Conservation (phyloP, 2,113 vertebrate species). For the Aegypius monachus region DNA sequence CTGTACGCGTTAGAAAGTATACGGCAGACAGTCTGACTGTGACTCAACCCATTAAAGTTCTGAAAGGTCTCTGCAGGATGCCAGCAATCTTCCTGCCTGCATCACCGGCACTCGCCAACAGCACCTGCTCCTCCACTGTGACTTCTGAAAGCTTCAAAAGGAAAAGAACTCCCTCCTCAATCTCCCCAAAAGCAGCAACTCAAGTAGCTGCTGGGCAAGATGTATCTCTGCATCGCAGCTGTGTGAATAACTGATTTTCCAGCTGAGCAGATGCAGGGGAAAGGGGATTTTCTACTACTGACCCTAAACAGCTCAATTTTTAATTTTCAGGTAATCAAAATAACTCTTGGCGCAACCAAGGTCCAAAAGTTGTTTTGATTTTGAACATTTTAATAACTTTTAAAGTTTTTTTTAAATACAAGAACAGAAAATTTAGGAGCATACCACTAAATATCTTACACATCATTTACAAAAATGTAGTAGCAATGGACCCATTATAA, state of each 20-base stretch:
- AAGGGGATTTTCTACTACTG: neutral
- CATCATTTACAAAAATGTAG: neutral
- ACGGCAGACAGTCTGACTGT: conserved; percentile 10
- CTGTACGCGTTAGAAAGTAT: conserved; percentile 1
- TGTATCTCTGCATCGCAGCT: neutral
- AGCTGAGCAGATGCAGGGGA: neutral
- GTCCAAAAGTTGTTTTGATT: neutral
- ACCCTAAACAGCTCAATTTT: neutral
- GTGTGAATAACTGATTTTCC: neutral
- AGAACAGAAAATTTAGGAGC: neutral
- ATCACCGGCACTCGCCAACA: neutral
- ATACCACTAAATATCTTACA: neutral
- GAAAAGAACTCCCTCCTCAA: neutral
- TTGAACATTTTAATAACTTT: neutral
- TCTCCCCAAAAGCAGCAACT: neutral
- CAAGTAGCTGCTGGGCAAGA: neutral
- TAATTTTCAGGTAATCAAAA: neutral
- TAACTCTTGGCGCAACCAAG: neutral
- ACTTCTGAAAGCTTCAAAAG: neutral
- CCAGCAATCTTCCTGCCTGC: conserved; percentile 4
- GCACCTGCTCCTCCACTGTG: neutral
- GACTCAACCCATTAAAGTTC: conserved; percentile 41
- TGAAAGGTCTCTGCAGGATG: conserved; percentile 40
- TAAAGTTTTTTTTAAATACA: neutral
- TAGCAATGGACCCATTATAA: neutral